phyloP scores from a whole-genome alignment of 2,113 vertebrate species.

The Tichodroma muraria region DNA sequence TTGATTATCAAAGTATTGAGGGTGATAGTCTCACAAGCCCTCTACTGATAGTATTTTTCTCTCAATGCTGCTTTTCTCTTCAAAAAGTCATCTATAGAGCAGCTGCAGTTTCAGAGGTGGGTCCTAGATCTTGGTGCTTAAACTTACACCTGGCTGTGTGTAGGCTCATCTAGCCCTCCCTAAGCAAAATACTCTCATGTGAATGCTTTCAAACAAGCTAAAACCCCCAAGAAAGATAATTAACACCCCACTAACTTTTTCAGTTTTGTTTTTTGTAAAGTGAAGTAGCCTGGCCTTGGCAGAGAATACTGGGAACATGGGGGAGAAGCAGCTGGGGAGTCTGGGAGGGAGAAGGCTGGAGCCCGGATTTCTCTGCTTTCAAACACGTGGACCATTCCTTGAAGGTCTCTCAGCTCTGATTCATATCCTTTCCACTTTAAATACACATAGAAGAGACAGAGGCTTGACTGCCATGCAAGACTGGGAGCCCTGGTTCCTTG shows the following conservation, averaged over 20 bases:
- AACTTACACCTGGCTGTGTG: not conserved
- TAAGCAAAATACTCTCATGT: not conserved
- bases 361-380: not conserved
- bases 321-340: not conserved
- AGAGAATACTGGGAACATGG: not conserved
- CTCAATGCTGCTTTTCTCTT: not conserved
- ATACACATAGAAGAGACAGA: fast-evolving
- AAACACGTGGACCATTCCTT: not conserved
- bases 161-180: not conserved
- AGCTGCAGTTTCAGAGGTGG: not conserved
- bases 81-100: not conserved
- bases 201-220: not conserved
- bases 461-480: not conserved
- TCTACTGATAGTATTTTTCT: not conserved
- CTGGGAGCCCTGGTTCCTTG: not conserved
- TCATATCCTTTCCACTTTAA: not conserved
- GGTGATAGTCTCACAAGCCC: not conserved
- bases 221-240: not conserved
- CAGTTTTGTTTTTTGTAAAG: not conserved
- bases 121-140: not conserved
- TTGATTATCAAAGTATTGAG: not conserved
- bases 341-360: not conserved
- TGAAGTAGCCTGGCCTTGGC: not conserved
- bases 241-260: not conserved
- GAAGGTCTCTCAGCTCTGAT: not conserved